Evolutionary conservation across 64 coral and sea anemone species (phyloP).

Genomic region (Hydrozoanthus tunicans): DNA sequence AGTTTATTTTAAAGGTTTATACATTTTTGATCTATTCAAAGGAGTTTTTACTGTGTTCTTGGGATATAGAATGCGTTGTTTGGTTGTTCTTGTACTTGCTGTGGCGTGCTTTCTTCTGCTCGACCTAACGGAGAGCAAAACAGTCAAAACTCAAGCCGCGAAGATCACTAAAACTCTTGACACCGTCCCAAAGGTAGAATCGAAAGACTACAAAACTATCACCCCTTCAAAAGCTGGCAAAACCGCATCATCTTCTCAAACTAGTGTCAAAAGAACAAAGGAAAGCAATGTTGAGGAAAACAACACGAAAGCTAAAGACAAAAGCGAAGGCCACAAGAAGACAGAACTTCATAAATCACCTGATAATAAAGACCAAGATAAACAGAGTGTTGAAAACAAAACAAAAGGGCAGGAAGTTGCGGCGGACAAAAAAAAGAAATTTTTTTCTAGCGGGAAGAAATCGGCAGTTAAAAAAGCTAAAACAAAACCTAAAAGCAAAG

Average conservation of each 20-base stretch:
- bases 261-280: not conserved
- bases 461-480: not conserved
- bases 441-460: not conserved
- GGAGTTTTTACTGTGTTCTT: not conserved
- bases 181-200: not conserved
- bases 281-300: not conserved
- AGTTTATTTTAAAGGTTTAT: not conserved
- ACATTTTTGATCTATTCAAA: not conserved
- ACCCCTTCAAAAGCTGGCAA: not conserved
- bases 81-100: not conserved
- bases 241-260: not conserved
- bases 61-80: not conserved
- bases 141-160: not conserved
- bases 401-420: not conserved
- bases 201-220: not conserved
- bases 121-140: not conserved
- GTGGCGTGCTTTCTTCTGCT: not conserved
- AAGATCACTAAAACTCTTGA: slow-evolving; percentile 9
- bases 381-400: slow-evolving; percentile 22
- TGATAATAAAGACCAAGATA: slow-evolving; percentile 8
- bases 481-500: slow-evolving; percentile 21
- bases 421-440: not conserved
- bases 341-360: slow-evolving; percentile 16
- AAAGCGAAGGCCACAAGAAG: slow-evolving; percentile 10
- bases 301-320: not conserved